These are phyloP conservation scores for Aporrectodea caliginosa DNA, from an alignment of 1,140 invertebrate genomes.

Conservation along the genomic window DNA sequence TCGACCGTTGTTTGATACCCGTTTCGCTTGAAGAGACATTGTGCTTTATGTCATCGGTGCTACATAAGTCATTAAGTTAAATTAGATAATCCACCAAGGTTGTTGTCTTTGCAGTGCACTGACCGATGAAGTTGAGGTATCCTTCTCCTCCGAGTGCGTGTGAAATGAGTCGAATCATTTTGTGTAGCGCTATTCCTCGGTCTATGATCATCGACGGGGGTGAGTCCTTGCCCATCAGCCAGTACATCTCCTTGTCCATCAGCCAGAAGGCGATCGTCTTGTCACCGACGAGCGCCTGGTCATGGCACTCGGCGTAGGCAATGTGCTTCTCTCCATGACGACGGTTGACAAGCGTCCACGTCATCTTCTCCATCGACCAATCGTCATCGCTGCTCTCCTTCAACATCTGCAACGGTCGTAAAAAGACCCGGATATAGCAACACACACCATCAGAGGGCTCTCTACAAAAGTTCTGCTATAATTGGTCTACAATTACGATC, in stretches of 20 bases:
- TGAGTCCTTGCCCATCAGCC: slow-evolving; percentile 76
- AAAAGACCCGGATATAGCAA: too few relatives aligned
- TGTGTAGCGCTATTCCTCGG: slow-evolving; percentile 91
- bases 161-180: slow-evolving; percentile 92
- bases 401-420: slow-evolving; percentile 51
- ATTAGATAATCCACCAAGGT: too few relatives aligned
- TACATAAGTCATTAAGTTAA: too few relatives aligned
- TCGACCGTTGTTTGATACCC: too few relatives aligned
- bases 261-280: slow-evolving; percentile 99
- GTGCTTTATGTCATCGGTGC: too few relatives aligned
- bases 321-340: slow-evolving; percentile 93
- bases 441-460: too few relatives aligned
- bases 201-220: slow-evolving; percentile 71
- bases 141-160: slow-evolving; percentile 91
- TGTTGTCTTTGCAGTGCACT: too few relatives aligned
- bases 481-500: too few relatives aligned
- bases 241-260: slow-evolving; percentile 99
- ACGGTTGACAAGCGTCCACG: slow-evolving; percentile 93
- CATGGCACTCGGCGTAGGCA: slow-evolving; percentile 95
- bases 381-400: slow-evolving; percentile 78
- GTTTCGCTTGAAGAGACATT: too few relatives aligned
- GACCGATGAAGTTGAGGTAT: slow-evolving; percentile 97
- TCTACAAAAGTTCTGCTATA: too few relatives aligned
- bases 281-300: slow-evolving; percentile 96
- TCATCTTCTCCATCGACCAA: slow-evolving; percentile 88